phyloP scores from a whole-genome alignment of 2,113 vertebrate species.

The Charina bottae region DNA sequence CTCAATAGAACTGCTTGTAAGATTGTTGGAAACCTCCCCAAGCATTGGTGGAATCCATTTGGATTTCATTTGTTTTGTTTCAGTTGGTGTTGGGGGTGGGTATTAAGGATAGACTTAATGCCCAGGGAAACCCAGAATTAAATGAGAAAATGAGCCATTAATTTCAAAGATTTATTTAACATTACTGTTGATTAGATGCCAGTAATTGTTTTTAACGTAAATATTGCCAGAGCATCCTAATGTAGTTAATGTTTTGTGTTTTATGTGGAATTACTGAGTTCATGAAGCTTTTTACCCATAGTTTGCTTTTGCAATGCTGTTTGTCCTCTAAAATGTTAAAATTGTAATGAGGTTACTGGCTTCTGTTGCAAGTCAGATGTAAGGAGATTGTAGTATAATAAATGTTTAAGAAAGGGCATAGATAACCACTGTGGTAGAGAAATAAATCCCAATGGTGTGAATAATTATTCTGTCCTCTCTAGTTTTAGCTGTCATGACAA shows the following conservation, averaged over 20 bases:
- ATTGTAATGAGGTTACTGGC: constrained; percentile 83
- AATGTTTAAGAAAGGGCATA: constrained; percentile 68
- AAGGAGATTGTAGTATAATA: constrained; percentile 68
- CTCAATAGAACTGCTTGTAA: background rate
- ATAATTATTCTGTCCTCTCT: constrained; percentile 76
- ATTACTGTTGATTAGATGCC: background rate
- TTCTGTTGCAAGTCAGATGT: constrained; percentile 60
- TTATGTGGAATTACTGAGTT: constrained; percentile 31
- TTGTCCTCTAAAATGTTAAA: constrained; percentile 79
- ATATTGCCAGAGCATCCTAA: background rate
- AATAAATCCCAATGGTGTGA: constrained; percentile 74
- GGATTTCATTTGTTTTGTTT: background rate
- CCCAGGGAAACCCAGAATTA: background rate
- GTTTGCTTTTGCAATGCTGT: constrained; percentile 30
- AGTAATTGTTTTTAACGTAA: background rate
- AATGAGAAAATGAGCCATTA: background rate
- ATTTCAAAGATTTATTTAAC: constrained; percentile 5
- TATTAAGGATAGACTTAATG: background rate
- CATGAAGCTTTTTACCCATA: constrained; percentile 51
- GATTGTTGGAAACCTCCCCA: background rate
- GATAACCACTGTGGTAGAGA: constrained; percentile 78
- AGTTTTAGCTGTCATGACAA: constrained; percentile 77
- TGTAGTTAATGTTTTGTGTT: constrained; percentile 45
- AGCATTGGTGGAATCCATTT: background rate
- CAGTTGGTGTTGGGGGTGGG: background rate